These are phyloP conservation scores for Cephus pygmeus DNA, from an alignment of 2,888 invertebrate genomes.

Conservation along the genomic window DNA sequence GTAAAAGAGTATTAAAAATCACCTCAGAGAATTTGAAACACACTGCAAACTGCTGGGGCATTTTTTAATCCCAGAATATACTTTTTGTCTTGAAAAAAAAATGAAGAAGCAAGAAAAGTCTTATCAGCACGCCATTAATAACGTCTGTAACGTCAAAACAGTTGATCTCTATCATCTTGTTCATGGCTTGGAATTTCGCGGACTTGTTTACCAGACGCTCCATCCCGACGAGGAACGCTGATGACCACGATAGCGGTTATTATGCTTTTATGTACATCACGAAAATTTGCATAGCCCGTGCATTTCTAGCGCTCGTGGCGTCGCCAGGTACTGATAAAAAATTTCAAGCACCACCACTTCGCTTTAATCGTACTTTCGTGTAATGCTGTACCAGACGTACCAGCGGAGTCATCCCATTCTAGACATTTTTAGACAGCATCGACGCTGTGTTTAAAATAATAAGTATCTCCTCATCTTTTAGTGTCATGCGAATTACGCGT, in stretches of 20 bases:
- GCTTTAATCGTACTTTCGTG: slow-evolving; percentile 38
- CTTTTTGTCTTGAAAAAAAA: background rate
- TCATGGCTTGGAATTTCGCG: background rate
- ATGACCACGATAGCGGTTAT: slow-evolving; percentile 27
- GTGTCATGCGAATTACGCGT: background rate
- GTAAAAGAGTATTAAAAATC: background rate
- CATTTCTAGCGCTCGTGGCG: slow-evolving; percentile 24
- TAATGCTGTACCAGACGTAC: slow-evolving; percentile 7
- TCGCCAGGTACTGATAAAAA: slow-evolving; percentile 29
- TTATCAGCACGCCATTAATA: background rate
- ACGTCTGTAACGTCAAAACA: background rate
- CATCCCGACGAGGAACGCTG: background rate
- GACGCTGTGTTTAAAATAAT: background rate
- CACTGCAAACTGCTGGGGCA: background rate
- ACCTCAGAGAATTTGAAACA: background rate
- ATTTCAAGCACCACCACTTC: slow-evolving; percentile 23
- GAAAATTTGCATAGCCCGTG: slow-evolving; percentile 42
- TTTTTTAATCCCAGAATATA: background rate
- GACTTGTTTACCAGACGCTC: background rate
- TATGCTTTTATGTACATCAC: slow-evolving; percentile 30
- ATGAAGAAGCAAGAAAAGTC: background rate
- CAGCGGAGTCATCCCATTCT: background rate
- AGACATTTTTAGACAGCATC: background rate
- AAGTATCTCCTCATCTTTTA: background rate
- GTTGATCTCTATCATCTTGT: background rate